Base-by-base conservation (phyloP, 2,888 invertebrate species). In the Aricia artaxerxes region DNA sequence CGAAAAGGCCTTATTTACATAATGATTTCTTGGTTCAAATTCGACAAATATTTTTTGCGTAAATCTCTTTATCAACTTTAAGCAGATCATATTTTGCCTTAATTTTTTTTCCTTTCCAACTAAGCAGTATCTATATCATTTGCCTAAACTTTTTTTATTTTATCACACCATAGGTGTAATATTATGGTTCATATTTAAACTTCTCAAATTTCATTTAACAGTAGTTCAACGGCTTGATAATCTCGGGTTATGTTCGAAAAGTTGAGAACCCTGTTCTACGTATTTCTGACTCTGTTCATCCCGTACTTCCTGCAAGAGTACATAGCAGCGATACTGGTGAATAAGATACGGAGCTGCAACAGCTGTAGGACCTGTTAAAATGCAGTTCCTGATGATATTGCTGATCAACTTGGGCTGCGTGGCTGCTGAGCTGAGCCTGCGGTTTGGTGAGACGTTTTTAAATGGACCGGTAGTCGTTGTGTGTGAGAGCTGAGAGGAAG, bases 241-340 rank as follows among this genome's bases (percentile, higher is more conserved):
- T 35, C 16, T 69, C 24, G 35, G 73, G 81, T 89, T 82, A 88
- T 88, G 94, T 89, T 91, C 64, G 93, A 93, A 78, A 94, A 92
- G 86, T 82, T 93, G 61, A 86, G 93, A 81, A 89, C 91, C 9
- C 79, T 94, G 80, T 94, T 94, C 86, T 94, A 94, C 80, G 81
- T 94, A 76, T 87, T 91, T 31, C 79, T 94, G 61, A 87, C 92
- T 2, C 78, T 94, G 16, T 85, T 94, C 5, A 91, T 94, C 77
- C 94, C 94, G 0, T 94, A 90, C 86, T 84, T 94, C 44, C 82
- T 94, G 2, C 94, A 94, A 83, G 94, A 94, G 84, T 94, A 90
- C 72, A 94, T 94, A 82, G 88, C 94, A 0, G 88, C 89, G 0
- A 93, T 94, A 81, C 83, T 94, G 4, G 84, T 93, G 1, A 90